Evolutionary conservation across 1,140 invertebrate genomes (phyloP).

Genomic region (Neotoxoptera formosana): DNA sequence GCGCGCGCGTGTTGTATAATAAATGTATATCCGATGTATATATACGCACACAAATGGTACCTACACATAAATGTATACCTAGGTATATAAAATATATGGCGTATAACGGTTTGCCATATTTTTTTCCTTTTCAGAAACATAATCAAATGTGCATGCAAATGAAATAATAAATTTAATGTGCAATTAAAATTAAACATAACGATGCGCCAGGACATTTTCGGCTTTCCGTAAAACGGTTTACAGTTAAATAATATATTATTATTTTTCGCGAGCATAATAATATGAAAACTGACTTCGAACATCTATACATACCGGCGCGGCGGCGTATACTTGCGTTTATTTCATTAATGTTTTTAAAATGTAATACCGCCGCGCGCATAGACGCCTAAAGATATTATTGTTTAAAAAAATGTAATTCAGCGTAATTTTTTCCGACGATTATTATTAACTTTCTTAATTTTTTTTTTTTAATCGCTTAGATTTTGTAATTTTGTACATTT

Average conservation of each 20-base stretch:
- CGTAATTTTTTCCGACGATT: neutral
- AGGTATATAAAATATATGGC: neutral
- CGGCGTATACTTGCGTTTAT: neutral
- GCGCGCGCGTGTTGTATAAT: neutral
- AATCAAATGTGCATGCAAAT: neutral
- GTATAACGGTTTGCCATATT: neutral
- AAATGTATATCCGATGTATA: neutral
- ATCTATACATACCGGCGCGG: too few species aligned
- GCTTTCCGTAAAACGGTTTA: neutral
- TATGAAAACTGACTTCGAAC: neutral
- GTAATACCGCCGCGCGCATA: neutral
- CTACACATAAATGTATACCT: neutral
- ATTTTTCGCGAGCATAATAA: neutral
- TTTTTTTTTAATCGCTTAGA: neutral
- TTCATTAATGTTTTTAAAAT: neutral
- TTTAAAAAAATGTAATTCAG: neutral
- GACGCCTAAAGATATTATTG: neutral
- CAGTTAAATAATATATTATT: neutral
- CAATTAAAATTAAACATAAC: neutral
- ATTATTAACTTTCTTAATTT: neutral
- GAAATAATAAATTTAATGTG: neutral
- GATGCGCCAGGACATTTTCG: neutral
- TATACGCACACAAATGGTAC: neutral
- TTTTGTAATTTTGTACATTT: neutral
- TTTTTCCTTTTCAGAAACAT: neutral